These are phyloP conservation scores for Agrilus planipennis DNA, from an alignment of 1,140 invertebrate species.

Conservation along the genomic window DNA sequence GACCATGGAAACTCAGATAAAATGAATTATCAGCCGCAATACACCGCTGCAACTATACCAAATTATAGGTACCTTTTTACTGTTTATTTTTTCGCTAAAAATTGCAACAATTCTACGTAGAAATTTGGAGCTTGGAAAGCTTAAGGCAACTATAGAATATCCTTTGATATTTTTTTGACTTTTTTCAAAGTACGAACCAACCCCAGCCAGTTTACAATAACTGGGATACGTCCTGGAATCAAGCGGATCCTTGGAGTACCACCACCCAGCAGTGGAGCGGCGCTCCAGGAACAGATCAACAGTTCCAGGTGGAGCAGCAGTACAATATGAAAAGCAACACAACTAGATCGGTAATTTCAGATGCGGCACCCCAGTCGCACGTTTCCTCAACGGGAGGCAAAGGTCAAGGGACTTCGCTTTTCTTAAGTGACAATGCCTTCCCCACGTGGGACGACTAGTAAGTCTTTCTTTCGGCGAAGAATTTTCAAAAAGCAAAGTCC, in stretches of 20 bases:
- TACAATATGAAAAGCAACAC: constrained; percentile 35
- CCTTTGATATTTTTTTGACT: constrained; percentile 4
- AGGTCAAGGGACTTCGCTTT: constrained; percentile 12
- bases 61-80: background rate
- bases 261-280: constrained; percentile 17
- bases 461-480: no score
- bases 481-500: no score
- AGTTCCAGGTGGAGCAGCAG: constrained; percentile 32
- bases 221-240: constrained; percentile 31
- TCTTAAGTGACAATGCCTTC: constrained; percentile 31
- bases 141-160: constrained; percentile 4
- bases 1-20: constrained; percentile 35
- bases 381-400: constrained; percentile 5
- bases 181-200: constrained; percentile 1
- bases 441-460: constrained; percentile 35
- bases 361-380: constrained; percentile 5
- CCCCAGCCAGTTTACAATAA: constrained; percentile 28
- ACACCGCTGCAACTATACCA: constrained; percentile 18
- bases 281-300: constrained; percentile 19
- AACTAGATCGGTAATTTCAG: constrained; percentile 30
- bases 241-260: constrained; percentile 18
- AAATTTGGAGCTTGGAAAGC: constrained; percentile 3
- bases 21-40: constrained; percentile 18
- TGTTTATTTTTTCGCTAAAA: no score
- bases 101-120: background rate